These are phyloP conservation scores for Cyclophora albipunctata DNA, from an alignment of 2,888 invertebrate genomes.

Conservation along the genomic window DNA sequence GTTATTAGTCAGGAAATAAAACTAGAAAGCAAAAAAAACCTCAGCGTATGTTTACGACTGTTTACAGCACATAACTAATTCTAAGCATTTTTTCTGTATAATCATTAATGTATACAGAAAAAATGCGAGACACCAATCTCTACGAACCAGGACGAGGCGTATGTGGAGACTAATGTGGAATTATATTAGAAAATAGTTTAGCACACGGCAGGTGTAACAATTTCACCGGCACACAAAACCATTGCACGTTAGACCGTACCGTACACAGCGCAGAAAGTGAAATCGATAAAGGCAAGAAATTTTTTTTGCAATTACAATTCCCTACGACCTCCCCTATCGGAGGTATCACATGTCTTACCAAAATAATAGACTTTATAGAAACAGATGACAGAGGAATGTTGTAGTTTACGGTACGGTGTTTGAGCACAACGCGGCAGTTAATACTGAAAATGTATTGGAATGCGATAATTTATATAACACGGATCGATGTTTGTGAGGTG, in stretches of 20 bases:
- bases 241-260: background rate
- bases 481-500: slow-evolving; percentile 17
- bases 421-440: slow-evolving; percentile 14
- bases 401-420: slow-evolving; percentile 5
- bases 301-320: slow-evolving; percentile 14
- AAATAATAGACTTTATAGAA: slow-evolving; percentile 25
- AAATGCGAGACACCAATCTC: too few species aligned
- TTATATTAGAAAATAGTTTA: too few species aligned
- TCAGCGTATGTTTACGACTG: too few species aligned
- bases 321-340: slow-evolving; percentile 15
- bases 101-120: too few species aligned
- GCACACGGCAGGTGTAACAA: too few species aligned
- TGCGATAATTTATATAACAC: slow-evolving; percentile 47
- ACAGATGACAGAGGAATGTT: slow-evolving; percentile 23
- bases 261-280: slow-evolving; percentile 48
- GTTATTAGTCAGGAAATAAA: too few species aligned
- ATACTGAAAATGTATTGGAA: slow-evolving; percentile 25
- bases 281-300: slow-evolving; percentile 29
- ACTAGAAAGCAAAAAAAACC: too few species aligned
- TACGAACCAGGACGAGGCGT: too few species aligned
- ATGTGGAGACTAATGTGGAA: too few species aligned
- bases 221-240: slow-evolving; percentile 11
- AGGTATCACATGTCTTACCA: slow-evolving; percentile 28
- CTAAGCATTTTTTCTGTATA: too few species aligned
- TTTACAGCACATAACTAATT: too few species aligned